phyloP scores from a whole-genome alignment of 2,113 vertebrate species.

The Nothobranchius furzeri region DNA sequence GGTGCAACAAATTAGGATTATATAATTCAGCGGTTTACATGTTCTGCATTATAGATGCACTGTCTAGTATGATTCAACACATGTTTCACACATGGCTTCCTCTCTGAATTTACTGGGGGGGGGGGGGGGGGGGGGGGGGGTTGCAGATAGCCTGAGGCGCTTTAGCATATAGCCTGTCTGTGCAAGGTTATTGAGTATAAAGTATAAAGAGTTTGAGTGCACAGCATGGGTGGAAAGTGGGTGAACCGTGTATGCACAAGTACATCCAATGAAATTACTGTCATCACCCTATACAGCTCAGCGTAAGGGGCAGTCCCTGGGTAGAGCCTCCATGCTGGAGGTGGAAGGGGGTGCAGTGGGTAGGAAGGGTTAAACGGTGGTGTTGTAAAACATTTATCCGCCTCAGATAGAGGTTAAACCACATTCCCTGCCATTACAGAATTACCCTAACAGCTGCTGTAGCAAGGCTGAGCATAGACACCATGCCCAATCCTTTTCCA shows the following conservation, averaged over 20 bases:
- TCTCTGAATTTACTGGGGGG: conserved; percentile 59
- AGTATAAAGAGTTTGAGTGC: conserved; percentile 70
- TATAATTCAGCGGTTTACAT: conserved; percentile 64
- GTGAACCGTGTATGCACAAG: conserved; percentile 27
- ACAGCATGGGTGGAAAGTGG: conserved; percentile 54
- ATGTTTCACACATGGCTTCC: conserved; percentile 76
- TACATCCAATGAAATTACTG: conserved; percentile 4
- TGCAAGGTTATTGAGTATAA: conserved; percentile 75
- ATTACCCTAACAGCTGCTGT: conserved; percentile 79
- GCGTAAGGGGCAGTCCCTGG: conserved; percentile 46
- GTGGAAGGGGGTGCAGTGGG: conserved; percentile 25
- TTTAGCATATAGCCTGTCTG: conserved; percentile 66
- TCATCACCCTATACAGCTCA: conserved; percentile 35
- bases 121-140: conserved; percentile 36
- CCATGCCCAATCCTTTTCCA: conserved; percentile 61
- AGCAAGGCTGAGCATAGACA: conserved; percentile 61
- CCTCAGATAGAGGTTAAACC: conserved; percentile 69
- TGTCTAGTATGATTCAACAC: conserved; percentile 74
- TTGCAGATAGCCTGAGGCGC: conserved; percentile 51
- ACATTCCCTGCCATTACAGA: conserved; percentile 73
- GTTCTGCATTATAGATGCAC: conserved; percentile 76
- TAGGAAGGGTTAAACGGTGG: conserved; percentile 73
- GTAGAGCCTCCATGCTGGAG: conserved; percentile 31
- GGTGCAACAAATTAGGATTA: conserved; percentile 36
- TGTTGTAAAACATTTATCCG: conserved; percentile 80